phyloP scores from a whole-genome alignment of 2,113 vertebrate genomes.

The Bos taurus region ARS-UCD2.0 NC_037353.1:4875501-4876000 shows the following conservation, averaged over 20 bases:
- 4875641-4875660: background rate
- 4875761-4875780: background rate
- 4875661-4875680: background rate
- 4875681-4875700: background rate
- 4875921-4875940: background rate
- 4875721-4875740: background rate
- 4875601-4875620: accelerated
- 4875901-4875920: background rate
- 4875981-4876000: background rate
- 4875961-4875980: background rate
- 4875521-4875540: background rate
- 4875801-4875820: background rate
- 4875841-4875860: background rate
- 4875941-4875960: background rate
- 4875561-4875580: background rate
- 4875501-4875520: background rate
- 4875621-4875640: background rate
- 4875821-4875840: background rate
- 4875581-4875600: background rate
- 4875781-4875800: background rate
- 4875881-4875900: background rate
- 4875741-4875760: background rate
- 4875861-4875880: background rate
- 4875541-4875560: background rate
- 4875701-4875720: no score